Base-by-base conservation (phyloP, 2,888 invertebrate species). In the Incurvaria masculella region DNA sequence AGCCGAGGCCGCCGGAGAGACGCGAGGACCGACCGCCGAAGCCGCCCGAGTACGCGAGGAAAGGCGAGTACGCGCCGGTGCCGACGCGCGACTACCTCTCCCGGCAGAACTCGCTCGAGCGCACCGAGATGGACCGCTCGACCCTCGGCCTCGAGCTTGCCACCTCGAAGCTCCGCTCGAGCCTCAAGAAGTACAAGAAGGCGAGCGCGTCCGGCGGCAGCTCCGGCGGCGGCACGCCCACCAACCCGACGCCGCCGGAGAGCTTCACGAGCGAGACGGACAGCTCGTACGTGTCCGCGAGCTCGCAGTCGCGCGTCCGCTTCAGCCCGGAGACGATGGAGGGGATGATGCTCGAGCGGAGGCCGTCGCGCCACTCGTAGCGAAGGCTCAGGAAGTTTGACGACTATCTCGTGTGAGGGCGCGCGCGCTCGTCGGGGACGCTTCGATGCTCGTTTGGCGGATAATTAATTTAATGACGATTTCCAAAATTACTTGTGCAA, bases 271-370 rank as follows among this genome's bases (percentile, higher is more conserved):
- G 91, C 60, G 94, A 94, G 58, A 74, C 75, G 20, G 94, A 93
- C 62, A 90, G 91, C 60, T 91, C 91, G 41, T 94, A 93, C 66
- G 86, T 91, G 56, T 94, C 94, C 8, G 94, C 94, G 17, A 85
- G 85, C 21, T 86, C 87, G n/a, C 83, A 83, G 52, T 84, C 86
- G 38, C 78, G 91, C 14, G 91, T 88, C 50, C 79, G 87, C 49
- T 90, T 90, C 69, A 91, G 91, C 44, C 91, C 92, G 0, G 88
- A 87, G 45, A 82, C 87, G 0, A 68, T 87, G 60, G 74, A 87
- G 55, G 88, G 86, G 3, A 45, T 50, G 6, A 48, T 44, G 14
- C 48, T 52, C 2, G 72, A 71, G 53, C 52, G 73, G 14, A 50
- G 71, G 8, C 69, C 68, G 4, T 63, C 71, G 27, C 51, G 69